phyloP scores from a whole-genome alignment of 2,797 vertebrate genomes.

The Epinephelus coioides region DNA sequence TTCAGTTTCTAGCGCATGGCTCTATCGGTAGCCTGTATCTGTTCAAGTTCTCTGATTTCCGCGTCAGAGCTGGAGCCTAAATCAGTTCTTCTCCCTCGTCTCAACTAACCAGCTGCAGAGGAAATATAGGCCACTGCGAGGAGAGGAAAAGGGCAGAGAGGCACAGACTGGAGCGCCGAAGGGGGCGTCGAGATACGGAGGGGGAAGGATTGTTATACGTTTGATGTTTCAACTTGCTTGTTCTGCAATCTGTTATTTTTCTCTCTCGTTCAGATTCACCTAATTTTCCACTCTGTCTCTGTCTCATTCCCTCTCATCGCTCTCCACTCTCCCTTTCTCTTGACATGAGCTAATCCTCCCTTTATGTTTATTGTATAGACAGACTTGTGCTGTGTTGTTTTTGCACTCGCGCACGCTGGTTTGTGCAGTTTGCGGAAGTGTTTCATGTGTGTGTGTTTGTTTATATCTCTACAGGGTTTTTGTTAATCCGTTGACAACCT shows the following conservation, averaged over 20 bases:
- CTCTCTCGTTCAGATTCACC: background rate
- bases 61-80: constrained; percentile 47
- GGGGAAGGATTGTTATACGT: constrained; percentile 11
- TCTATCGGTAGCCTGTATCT: constrained; percentile 65
- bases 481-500: constrained; percentile 50
- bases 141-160: constrained; percentile 44
- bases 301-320: constrained; percentile 32
- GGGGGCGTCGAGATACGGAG: background rate
- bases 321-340: constrained; percentile 26
- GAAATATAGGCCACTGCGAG: constrained; percentile 63
- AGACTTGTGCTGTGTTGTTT: constrained; percentile 31
- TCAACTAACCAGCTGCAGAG: constrained; percentile 63
- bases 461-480: constrained; percentile 30
- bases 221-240: constrained; percentile 21
- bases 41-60: constrained; percentile 70
- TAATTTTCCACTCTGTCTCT: constrained; percentile 16
- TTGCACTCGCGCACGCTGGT: background rate
- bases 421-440: constrained; percentile 12
- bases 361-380: constrained; percentile 52
- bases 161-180: background rate
- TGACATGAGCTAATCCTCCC: constrained; percentile 54
- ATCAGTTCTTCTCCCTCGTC: constrained; percentile 62
- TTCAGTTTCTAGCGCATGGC: constrained; percentile 34
- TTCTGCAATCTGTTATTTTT: constrained; percentile 11
- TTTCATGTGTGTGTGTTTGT: constrained; percentile 17